Conservation (phyloP, 2,113 vertebrate genomes). For the Rhinogobius similis region DNA sequence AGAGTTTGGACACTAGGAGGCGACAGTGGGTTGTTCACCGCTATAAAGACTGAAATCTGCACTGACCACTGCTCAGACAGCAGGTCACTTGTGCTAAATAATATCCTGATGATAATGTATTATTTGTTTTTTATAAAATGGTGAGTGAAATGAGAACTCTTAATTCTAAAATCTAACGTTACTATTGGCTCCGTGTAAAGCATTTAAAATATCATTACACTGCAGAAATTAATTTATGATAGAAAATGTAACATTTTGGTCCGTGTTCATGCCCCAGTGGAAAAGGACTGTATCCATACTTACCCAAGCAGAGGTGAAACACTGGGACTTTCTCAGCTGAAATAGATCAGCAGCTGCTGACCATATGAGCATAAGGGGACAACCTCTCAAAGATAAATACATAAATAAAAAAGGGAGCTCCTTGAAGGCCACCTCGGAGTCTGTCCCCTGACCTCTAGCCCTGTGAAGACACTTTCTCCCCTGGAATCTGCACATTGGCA, state of each 20-base stretch:
- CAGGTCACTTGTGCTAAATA: too few relatives aligned
- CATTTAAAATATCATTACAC: too few relatives aligned
- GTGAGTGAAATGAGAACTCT: not conserved
- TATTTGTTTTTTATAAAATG: not conserved
- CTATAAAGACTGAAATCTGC: too few relatives aligned
- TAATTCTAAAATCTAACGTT: not conserved
- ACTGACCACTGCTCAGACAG: not conserved
- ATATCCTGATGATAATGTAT: too few relatives aligned
- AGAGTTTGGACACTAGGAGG: conserved; percentile 31
- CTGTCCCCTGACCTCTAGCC: conserved; percentile 50
- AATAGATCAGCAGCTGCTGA: conserved; percentile 68
- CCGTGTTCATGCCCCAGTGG: too few relatives aligned
- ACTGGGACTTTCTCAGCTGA: conserved; percentile 28
- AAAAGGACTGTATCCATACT: too few relatives aligned
- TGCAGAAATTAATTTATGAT: too few relatives aligned
- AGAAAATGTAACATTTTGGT: not conserved
- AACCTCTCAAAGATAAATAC: conserved; percentile 42
- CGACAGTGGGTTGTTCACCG: conserved; percentile 15
- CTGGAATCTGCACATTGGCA: conserved; percentile 76
- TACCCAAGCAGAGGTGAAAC: not conserved
- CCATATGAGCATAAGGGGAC: conserved; percentile 30
- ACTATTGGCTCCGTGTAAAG: not conserved
- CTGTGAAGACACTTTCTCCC: conserved; percentile 70
- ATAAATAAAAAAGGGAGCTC: conserved; percentile 53
- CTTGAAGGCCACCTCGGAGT: conserved; percentile 58